Conservation (phyloP, 2,113 vertebrate genomes). For the Heterotilapia buettikoferi region DNA sequence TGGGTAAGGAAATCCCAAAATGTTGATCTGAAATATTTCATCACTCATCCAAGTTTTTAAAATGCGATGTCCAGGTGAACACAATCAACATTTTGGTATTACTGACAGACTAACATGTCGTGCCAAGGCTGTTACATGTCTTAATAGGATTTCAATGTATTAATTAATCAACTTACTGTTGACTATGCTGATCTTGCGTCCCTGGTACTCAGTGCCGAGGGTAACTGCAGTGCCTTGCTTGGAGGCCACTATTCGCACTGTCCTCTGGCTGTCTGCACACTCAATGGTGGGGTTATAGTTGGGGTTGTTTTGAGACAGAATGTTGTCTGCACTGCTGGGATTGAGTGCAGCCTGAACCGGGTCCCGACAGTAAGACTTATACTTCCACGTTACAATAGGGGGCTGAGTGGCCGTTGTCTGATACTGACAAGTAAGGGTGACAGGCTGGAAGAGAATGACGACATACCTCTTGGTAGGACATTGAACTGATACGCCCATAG, state of each 20-base stretch:
- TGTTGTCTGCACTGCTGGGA: conserved; percentile 73
- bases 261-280: conserved; percentile 78
- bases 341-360: conserved; percentile 81
- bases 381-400: conserved; percentile 81
- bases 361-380: conserved; percentile 84
- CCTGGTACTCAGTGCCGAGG: conserved; percentile 76
- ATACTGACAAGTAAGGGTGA: conserved; percentile 79
- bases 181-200: conserved; percentile 78
- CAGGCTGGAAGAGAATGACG: conserved; percentile 85
- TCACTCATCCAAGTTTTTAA: not conserved
- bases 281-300: conserved; percentile 84
- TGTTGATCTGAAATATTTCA: not conserved
- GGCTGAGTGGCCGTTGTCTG: conserved; percentile 41
- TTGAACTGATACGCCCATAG: conserved; percentile 55
- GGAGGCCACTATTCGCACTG: conserved; percentile 80
- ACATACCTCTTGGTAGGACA: conserved; percentile 67
- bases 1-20: not conserved
- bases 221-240: conserved; percentile 75
- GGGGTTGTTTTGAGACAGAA: conserved; percentile 76
- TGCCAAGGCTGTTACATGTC: not conserved
- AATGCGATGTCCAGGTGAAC: rapidly evolving
- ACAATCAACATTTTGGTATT: not conserved
- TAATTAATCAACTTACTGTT: conserved; percentile 65
- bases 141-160: not conserved
- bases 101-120: not conserved